Evolutionary conservation across 1,140 invertebrate genomes (phyloP).

Genomic region (Atta cephalotes): DNA sequence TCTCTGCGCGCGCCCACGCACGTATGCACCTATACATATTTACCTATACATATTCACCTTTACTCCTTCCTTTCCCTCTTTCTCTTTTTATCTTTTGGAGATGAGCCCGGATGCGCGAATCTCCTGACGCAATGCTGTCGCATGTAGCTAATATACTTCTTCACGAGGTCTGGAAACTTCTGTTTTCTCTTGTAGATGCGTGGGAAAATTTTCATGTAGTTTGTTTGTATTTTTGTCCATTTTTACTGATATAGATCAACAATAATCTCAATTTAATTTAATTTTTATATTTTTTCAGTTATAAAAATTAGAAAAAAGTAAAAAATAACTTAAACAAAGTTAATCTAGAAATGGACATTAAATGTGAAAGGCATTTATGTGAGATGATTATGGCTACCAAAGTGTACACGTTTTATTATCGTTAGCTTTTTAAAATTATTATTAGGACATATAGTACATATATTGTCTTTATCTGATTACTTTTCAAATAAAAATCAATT

Average conservation of each 20-base stretch:
- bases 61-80: not conserved
- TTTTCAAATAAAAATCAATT: not conserved
- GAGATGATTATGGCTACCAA: not conserved
- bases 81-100: not conserved
- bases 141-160: not conserved
- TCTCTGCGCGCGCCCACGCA: not conserved
- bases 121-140: not conserved
- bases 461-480: not conserved
- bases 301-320: too few species aligned
- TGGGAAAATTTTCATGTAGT: not conserved
- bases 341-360: too few species aligned
- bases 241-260: too few species aligned
- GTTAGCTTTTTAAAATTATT: not conserved
- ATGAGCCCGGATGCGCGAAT: not conserved
- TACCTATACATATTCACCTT: too few species aligned
- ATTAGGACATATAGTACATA: not conserved
- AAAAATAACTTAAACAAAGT: too few species aligned
- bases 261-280: too few species aligned
- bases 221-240: not conserved
- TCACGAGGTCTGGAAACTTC: slow-evolving; percentile 8
- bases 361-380: not conserved
- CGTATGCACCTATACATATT: not conserved
- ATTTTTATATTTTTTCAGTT: too few species aligned
- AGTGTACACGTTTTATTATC: not conserved
- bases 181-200: not conserved